Conservation (phyloP, 2,113 vertebrate genomes). For the Elanoides forficatus region DNA sequence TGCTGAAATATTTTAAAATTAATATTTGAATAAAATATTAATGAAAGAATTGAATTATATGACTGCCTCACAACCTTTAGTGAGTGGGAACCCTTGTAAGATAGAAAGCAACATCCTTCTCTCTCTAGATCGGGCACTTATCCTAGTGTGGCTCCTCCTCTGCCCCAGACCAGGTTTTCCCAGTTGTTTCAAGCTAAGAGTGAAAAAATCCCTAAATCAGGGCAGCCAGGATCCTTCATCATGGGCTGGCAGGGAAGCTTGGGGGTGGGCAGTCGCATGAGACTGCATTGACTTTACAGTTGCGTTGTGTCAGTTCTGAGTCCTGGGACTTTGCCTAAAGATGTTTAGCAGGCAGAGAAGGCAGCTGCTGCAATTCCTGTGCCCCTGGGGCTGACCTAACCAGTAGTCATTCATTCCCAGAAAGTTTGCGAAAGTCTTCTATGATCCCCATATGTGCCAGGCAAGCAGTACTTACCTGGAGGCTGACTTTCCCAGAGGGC, state of each 20-base stretch:
- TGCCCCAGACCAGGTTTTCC: neutral
- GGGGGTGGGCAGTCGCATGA: neutral
- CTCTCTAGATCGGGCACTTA: fast-evolving
- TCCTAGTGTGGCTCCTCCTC: neutral
- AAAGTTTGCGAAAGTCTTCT: neutral
- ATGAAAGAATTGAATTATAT: neutral
- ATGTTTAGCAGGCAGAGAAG: neutral
- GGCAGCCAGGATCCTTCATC: neutral
- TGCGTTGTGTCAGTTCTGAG: neutral
- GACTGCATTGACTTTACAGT: neutral
- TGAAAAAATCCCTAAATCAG: neutral
- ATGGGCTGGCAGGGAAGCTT: neutral
- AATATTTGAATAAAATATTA: neutral
- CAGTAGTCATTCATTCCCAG: neutral
- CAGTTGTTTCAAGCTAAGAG: neutral
- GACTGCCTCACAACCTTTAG: neutral
- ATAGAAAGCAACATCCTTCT: neutral
- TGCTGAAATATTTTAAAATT: neutral
- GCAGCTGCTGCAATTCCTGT: neutral
- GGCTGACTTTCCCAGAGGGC: neutral
- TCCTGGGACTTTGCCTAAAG: neutral
- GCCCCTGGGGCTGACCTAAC: neutral
- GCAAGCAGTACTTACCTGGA: neutral
- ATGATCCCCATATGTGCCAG: fast-evolving
- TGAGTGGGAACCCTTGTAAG: neutral